Conservation (phyloP, 2,888 invertebrate genomes). For the Branchellion lobata region DNA sequence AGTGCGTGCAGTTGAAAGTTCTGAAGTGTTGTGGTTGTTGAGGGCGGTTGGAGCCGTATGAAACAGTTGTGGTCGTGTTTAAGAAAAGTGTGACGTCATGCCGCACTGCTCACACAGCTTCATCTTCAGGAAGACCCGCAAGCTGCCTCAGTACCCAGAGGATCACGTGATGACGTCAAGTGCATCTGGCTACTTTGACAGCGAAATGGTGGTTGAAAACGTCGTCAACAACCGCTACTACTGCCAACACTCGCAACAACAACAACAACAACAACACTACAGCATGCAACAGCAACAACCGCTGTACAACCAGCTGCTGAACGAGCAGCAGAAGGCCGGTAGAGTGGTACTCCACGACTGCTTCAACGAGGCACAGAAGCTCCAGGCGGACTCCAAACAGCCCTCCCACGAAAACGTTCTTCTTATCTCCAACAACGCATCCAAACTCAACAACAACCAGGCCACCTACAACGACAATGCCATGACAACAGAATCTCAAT, state of each 20-base stretch:
- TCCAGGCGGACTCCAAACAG: background rate
- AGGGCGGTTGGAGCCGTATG: too few relatives aligned
- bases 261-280: background rate
- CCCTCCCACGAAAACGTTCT: background rate
- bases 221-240: conserved; percentile 9
- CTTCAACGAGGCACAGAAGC: background rate
- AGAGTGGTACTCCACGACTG: background rate
- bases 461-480: background rate
- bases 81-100: too few relatives aligned
- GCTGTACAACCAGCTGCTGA: background rate
- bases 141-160: background rate
- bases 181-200: background rate
- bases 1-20: too few relatives aligned
- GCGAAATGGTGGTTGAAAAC: background rate
- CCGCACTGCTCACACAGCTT: too few relatives aligned
- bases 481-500: background rate
- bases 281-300: conserved; percentile 3
- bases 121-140: background rate
- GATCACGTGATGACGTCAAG: background rate
- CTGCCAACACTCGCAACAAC: conserved; percentile 3
- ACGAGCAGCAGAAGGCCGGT: background rate
- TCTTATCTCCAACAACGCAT: background rate
- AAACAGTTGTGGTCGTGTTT: too few relatives aligned
- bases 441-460: background rate
- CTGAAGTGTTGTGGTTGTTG: too few relatives aligned